These are phyloP conservation scores for Enteromius fasciolatus DNA, from an alignment of 2,797 vertebrate genomes.

Conservation along the genomic window DNA sequence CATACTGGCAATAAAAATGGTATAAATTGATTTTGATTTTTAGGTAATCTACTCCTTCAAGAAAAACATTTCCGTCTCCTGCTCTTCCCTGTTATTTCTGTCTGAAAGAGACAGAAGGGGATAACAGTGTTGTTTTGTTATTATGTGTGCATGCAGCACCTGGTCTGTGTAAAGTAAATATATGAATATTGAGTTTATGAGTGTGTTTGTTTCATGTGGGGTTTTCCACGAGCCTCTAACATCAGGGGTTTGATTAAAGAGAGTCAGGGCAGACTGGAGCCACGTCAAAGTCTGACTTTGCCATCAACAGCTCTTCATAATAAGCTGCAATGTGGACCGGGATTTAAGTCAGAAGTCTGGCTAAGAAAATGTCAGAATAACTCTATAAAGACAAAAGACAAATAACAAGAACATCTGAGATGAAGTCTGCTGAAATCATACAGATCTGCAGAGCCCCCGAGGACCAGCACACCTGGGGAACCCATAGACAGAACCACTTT, in stretches of 20 bases:
- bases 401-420: constrained; percentile 5
- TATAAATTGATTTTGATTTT: neutral
- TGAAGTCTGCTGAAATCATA: constrained; percentile 9
- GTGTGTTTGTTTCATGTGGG: neutral
- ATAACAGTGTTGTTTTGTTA: neutral
- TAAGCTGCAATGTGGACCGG: neutral
- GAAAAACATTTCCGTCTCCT: neutral
- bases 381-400: constrained; percentile 10
- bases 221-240: constrained; percentile 5
- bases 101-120: neutral
- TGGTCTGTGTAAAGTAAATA: neutral
- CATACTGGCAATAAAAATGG: neutral
- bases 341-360: neutral
- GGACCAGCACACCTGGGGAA: constrained; percentile 13
- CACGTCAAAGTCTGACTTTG: constrained; percentile 3
- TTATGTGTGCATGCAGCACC: neutral
- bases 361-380: neutral
- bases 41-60: neutral
- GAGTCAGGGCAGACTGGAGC: neutral
- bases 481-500: constrained; percentile 2
- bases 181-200: constrained; percentile 15
- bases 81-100: neutral
- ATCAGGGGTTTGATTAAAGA: constrained; percentile 18
- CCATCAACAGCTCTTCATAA: constrained; percentile 9
- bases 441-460: neutral